Evolutionary conservation across 2,888 invertebrate species (phyloP).

Genomic region (Athripsodes cinereus): DNA sequence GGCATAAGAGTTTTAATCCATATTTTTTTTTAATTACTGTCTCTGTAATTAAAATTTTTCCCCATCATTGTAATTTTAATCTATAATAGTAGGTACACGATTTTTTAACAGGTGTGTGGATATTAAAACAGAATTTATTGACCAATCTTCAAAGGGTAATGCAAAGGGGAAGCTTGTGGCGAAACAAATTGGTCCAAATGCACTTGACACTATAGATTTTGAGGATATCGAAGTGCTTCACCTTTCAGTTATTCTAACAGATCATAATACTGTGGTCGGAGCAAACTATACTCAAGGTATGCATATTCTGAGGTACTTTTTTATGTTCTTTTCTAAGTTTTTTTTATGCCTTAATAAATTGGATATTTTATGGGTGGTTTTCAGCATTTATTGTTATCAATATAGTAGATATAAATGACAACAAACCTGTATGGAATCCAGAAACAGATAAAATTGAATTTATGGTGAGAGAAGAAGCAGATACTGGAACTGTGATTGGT

Average conservation of each 20-base stretch:
- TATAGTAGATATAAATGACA: constrained; percentile 60
- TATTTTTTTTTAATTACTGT: too few species aligned
- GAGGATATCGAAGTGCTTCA: constrained; percentile 55
- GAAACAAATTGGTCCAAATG: constrained; percentile 34
- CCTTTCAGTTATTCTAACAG: constrained; percentile 47
- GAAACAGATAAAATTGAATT: constrained; percentile 40
- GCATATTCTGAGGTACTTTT: too few species aligned
- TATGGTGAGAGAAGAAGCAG: constrained; percentile 50
- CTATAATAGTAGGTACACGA: too few species aligned
- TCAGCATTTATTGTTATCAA: constrained; percentile 52
- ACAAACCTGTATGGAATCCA: constrained; percentile 49
- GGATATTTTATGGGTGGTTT: too few species aligned
- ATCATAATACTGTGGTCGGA: constrained; percentile 31
- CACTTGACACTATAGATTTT: constrained; percentile 49
- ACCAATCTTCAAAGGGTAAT: constrained; percentile 32
- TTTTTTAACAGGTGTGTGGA: constrained; percentile 46
- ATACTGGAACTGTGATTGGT: constrained; percentile 46
- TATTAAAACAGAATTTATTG: constrained; percentile 39
- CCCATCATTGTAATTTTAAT: too few species aligned
- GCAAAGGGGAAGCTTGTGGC: constrained; percentile 41
- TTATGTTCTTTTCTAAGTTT: too few species aligned
- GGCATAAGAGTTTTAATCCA: too few species aligned
- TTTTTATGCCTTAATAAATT: too few species aligned
- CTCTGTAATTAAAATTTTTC: too few species aligned
- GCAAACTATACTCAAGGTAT: constrained; percentile 1